These are phyloP conservation scores for Rambutsinella grinnellia DNA, from an alignment of 2,888 invertebrate species.

Conservation along the genomic window DNA sequence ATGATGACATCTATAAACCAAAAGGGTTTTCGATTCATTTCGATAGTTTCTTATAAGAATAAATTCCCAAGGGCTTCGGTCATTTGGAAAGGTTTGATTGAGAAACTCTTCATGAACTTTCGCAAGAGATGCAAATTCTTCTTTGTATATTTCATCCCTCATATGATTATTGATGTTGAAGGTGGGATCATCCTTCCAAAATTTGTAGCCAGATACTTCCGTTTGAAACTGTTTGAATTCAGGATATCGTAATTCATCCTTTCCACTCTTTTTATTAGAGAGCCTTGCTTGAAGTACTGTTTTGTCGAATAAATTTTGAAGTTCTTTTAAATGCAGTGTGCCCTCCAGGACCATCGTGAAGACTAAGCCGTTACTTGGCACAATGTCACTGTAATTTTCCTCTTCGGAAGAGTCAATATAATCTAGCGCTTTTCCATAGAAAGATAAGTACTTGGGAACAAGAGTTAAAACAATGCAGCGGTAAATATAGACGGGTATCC, in stretches of 20 bases:
- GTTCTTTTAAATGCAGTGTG: not conserved
- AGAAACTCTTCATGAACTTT: not conserved
- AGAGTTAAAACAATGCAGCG: constrained; percentile 15
- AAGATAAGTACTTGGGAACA: not conserved
- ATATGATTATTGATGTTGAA: constrained; percentile 1
- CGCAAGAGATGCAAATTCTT: not conserved
- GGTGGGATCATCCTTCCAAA: not conserved
- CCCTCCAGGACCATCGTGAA: not conserved
- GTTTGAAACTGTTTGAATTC: not conserved
- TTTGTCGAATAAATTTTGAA: not conserved
- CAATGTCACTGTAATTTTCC: constrained; percentile 2
- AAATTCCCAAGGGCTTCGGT: constrained; percentile 13
- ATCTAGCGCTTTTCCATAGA: constrained; percentile 30
- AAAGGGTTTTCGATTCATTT: not conserved
- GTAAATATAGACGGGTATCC: constrained; percentile 23
- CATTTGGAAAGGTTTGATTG: not conserved
- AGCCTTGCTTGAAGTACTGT: not conserved
- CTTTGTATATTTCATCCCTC: not conserved
- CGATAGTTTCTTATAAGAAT: not conserved
- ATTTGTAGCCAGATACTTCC: not conserved
- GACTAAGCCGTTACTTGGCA: not conserved
- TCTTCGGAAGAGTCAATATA: constrained; percentile 16
- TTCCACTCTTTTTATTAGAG: not conserved
- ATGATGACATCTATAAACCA: constrained; percentile 11
- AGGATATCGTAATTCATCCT: constrained; percentile 18